A percentile compares a stretch with the other conserved stretches of the same genome.
Evolutionary conservation across 2,888 invertebrate genomes (phyloP).

Genomic region (Zaprionus lineosus): DNA sequence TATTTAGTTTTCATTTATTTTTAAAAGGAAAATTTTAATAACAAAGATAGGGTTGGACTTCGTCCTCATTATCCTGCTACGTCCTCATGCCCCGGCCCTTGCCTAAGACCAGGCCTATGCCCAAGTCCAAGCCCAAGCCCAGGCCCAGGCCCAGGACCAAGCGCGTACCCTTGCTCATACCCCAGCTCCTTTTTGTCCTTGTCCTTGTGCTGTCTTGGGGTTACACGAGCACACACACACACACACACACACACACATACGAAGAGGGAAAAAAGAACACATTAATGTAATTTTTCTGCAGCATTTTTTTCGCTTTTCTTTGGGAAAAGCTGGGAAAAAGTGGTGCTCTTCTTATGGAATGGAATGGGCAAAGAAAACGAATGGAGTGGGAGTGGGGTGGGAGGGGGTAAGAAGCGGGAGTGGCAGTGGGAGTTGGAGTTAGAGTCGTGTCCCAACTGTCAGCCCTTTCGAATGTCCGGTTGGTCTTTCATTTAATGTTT

Average conservation of each 20-base stretch:
- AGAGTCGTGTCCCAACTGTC: constrained; percentile 17
- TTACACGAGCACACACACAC: constrained; percentile 11
- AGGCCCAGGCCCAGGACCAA: too few species aligned
- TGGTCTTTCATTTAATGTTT: constrained; percentile 14
- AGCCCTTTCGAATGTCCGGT: constrained; percentile 50
- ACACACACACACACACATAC: background rate
- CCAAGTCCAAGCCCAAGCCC: too few species aligned
- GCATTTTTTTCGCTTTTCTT: constrained; percentile 22
- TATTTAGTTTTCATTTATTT: constrained; percentile 78
- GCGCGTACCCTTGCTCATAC: background rate
- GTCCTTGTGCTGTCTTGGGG: constrained; percentile 32
- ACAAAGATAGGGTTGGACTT: constrained; percentile 63
- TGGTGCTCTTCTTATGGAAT: too few species aligned
- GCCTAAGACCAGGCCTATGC: too few species aligned
- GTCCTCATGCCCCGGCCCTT: background rate
- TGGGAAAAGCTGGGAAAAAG: too few species aligned
- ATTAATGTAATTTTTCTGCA: constrained; percentile 63
- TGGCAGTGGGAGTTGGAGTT: background rate
- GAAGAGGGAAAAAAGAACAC: constrained; percentile 37
- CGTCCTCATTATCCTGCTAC: constrained; percentile 28
- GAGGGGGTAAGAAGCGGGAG: background rate
- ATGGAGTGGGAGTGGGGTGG: background rate
- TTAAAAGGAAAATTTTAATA: constrained; percentile 73
- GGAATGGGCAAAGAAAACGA: too few species aligned
- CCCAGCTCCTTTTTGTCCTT: background rate